Evolutionary conservation across 2,888 invertebrate genomes (phyloP).

Genomic region (Machimus atricapillus): DNA sequence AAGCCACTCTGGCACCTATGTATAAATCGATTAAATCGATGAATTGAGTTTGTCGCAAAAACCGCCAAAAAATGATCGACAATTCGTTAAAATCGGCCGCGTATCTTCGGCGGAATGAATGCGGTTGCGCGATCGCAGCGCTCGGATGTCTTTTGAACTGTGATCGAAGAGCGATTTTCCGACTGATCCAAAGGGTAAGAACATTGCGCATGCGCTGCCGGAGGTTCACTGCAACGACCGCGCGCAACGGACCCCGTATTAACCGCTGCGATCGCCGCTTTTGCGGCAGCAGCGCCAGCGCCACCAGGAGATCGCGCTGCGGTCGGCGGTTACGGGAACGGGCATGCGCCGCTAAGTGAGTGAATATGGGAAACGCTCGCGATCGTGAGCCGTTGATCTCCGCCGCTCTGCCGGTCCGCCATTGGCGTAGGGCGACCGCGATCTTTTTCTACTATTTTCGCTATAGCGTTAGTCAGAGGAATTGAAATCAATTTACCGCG

Average conservation of each 20-base stretch:
- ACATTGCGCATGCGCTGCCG: constrained; percentile 41
- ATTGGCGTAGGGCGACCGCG: not conserved
- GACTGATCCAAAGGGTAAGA: constrained; percentile 19
- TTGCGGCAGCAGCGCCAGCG: not conserved
- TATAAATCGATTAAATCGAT: not conserved
- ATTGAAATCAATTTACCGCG: not conserved
- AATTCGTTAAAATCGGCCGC: not conserved
- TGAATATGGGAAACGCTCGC: not conserved
- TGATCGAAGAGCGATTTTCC: not conserved
- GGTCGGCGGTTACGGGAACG: not conserved
- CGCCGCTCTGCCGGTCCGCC: not conserved
- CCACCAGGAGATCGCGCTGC: not conserved
- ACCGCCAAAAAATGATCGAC: not conserved
- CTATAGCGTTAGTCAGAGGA: not conserved
- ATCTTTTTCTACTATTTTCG: not conserved
- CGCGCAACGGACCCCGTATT: constrained; percentile 30
- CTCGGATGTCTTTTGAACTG: not conserved
- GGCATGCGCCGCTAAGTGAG: not conserved
- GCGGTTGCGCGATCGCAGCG: not conserved
- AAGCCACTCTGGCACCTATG: not conserved
- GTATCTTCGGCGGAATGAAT: not conserved
- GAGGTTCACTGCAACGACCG: constrained; percentile 40
- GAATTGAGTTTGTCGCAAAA: not conserved
- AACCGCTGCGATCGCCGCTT: constrained; percentile 12
- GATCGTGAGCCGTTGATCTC: not conserved